Percentiles rank a stretch among this genome's conserved stretches.
Evolutionary conservation across 2,797 vertebrate species (phyloP).

Genomic region (Botia kubotai): DNA sequence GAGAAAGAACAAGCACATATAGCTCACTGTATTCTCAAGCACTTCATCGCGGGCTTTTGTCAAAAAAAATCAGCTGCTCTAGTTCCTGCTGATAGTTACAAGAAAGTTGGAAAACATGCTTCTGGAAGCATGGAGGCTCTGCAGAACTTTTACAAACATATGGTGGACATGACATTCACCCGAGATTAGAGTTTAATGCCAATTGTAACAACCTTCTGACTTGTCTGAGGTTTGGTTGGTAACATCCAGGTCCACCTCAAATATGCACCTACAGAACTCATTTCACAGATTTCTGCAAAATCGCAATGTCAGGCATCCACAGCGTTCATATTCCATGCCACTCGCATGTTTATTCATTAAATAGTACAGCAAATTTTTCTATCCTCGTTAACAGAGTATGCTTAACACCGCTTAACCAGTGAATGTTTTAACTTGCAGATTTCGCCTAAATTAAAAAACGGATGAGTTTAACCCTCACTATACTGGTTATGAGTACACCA

Average conservation of each 20-base stretch:
- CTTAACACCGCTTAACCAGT: too few relatives aligned
- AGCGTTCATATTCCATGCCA: too few relatives aligned
- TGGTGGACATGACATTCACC: background rate
- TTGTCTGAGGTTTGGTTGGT: background rate
- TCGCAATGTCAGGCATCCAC: background rate
- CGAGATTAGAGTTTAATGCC: background rate
- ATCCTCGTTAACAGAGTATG: too few relatives aligned
- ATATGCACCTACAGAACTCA: background rate
- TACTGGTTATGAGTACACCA: background rate
- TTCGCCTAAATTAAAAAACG: too few relatives aligned
- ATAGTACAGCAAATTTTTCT: too few relatives aligned
- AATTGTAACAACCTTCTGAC: background rate
- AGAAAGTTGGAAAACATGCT: background rate
- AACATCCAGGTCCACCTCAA: background rate
- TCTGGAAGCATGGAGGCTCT: background rate
- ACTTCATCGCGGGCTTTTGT: conserved; percentile 46
- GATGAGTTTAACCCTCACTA: background rate
- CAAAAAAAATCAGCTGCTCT: conserved; percentile 47
- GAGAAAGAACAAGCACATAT: conserved; percentile 54
- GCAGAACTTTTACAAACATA: conserved; percentile 7
- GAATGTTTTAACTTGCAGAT: too few relatives aligned
- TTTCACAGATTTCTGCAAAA: background rate
- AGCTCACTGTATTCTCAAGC: conserved; percentile 55
- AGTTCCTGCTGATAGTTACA: background rate
- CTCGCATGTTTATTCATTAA: too few relatives aligned